phyloP scores from a whole-genome alignment of 2,113 vertebrate genomes.

The Ifrita kowaldi region DNA sequence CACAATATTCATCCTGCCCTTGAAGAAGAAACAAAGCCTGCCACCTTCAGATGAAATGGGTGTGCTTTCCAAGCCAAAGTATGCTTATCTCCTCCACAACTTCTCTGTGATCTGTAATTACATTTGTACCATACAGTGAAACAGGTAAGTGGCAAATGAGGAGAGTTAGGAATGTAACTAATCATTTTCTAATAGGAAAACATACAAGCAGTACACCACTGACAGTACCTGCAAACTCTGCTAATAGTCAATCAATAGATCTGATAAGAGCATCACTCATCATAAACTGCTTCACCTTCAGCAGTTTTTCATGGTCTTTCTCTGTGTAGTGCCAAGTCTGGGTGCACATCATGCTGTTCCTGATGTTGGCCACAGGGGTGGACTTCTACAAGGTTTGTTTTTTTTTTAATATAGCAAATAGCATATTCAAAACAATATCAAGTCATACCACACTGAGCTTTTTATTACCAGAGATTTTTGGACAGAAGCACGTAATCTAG shows the following conservation, averaged over 20 bases:
- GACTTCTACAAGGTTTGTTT: background rate
- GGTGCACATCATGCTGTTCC: background rate
- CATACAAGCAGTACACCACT: background rate
- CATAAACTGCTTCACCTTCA: background rate
- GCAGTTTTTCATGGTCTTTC: background rate
- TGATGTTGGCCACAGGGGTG: background rate
- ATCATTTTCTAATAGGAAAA: constrained; percentile 10
- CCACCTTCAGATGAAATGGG: background rate
- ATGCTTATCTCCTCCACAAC: background rate
- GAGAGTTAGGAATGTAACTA: background rate
- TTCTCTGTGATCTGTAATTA: background rate
- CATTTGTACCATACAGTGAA: background rate
- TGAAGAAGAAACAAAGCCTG: background rate
- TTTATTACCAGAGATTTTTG: constrained; percentile 61
- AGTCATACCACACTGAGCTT: constrained; percentile 51
- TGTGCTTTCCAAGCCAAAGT: background rate
- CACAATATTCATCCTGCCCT: background rate
- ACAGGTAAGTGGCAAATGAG: constrained; percentile 9
- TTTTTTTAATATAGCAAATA: background rate
- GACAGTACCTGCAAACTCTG: background rate
- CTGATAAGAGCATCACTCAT: background rate
- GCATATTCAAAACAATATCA: constrained; percentile 4
- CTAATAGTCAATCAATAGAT: background rate
- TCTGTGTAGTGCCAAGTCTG: background rate
- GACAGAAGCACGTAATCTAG: constrained; percentile 36